These are phyloP conservation scores for Otis tarda DNA, from an alignment of 2,113 vertebrate genomes.

Conservation along the genomic window DNA sequence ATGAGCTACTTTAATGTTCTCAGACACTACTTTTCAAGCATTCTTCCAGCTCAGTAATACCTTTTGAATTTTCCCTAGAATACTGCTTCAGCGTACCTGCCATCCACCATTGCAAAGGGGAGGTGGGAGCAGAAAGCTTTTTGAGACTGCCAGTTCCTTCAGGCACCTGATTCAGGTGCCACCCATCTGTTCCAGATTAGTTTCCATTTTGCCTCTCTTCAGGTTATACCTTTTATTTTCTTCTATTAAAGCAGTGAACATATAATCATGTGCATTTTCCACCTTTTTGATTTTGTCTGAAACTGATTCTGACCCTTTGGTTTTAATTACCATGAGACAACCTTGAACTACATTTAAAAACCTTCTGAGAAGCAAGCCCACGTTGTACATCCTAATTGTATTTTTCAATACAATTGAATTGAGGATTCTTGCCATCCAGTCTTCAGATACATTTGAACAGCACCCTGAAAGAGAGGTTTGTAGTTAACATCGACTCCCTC, in stretches of 20 bases:
- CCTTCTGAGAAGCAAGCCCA: background rate
- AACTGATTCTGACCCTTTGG: background rate
- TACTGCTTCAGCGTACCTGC: background rate
- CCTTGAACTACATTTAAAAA: constrained; percentile 39
- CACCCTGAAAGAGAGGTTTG: background rate
- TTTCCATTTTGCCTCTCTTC: background rate
- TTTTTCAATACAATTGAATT: constrained; percentile 45
- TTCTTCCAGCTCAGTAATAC: background rate
- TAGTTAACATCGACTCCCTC: background rate
- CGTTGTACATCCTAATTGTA: background rate
- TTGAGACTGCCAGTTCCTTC: background rate
- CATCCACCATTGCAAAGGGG: background rate
- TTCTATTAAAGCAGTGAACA: background rate
- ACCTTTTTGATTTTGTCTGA: constrained; percentile 20
- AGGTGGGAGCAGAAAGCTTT: background rate
- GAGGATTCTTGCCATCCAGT: background rate
- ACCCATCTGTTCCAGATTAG: background rate
- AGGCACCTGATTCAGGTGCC: background rate
- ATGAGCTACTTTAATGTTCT: background rate
- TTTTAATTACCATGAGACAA: constrained; percentile 42
- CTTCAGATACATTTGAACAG: constrained; percentile 28
- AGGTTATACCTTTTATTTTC: background rate
- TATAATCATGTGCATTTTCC: background rate
- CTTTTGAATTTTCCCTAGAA: background rate
- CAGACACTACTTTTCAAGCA: background rate